These are phyloP conservation scores for Brachystomella parvula DNA, from an alignment of 1,140 invertebrate species.

Conservation along the genomic window DNA sequence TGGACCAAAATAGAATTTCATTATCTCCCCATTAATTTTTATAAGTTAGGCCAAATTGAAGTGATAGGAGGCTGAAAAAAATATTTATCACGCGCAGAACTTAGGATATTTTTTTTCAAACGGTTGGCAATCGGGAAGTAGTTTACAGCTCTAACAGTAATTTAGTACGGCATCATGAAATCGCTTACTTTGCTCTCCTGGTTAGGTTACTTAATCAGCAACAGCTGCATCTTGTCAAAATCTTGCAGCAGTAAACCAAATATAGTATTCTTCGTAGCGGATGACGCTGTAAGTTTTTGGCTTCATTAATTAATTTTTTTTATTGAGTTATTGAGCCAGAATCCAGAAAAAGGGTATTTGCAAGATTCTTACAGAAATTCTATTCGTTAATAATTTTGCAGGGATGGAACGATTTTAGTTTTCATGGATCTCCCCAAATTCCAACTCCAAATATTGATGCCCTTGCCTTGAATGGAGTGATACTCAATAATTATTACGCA, in stretches of 20 bases:
- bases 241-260: constrained; percentile 36
- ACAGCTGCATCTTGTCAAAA: background rate
- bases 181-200: background rate
- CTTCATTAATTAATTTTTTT: background rate
- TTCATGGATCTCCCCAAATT: constrained; percentile 76
- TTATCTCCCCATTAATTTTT: too few relatives aligned
- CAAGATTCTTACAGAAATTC: too few relatives aligned
- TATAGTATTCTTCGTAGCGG: constrained; percentile 44
- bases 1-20: too few relatives aligned
- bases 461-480: constrained; percentile 65
- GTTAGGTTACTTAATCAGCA: background rate
- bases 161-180: background rate
- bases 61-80: too few relatives aligned
- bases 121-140: background rate
- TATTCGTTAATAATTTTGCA: constrained; percentile 45
- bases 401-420: constrained; percentile 85
- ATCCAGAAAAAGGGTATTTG: background rate
- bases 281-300: constrained; percentile 43
- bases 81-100: too few relatives aligned
- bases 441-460: constrained; percentile 77
- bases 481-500: constrained; percentile 66
- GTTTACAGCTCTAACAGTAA: background rate
- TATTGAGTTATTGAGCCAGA: background rate
- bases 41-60: too few relatives aligned
- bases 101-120: too few relatives aligned